Evolutionary conservation across 1,140 invertebrate species (phyloP).

Genomic region (Drosophila santomea): DNA sequence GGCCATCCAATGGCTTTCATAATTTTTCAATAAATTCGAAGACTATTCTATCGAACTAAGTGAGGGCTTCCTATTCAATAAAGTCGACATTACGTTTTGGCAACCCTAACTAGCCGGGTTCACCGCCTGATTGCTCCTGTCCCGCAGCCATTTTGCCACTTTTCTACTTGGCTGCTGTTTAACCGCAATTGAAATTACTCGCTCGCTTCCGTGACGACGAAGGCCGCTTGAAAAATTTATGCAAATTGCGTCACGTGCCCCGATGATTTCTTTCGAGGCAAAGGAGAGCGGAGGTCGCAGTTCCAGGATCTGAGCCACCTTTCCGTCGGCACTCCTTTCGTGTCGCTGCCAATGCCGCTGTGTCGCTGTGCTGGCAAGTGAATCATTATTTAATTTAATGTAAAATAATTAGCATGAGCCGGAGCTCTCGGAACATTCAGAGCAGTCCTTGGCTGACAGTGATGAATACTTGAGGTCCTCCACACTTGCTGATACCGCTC

Average conservation of each 20-base stretch:
- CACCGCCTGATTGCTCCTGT: constrained; percentile 20
- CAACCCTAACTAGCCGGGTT: constrained; percentile 44
- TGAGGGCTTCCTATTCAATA: constrained; percentile 70
- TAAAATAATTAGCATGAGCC: constrained; percentile 83
- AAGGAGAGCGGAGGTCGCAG: background rate
- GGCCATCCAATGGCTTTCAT: constrained; percentile 40
- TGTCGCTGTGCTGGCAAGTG: constrained; percentile 60
- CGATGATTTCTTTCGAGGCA: constrained; percentile 76
- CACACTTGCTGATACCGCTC: constrained; percentile 24
- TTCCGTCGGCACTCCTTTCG: constrained; percentile 50
- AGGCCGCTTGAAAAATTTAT: constrained; percentile 72
- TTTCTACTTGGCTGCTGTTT: constrained; percentile 82
- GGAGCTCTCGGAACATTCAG: background rate
- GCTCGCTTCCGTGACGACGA: constrained; percentile 70
- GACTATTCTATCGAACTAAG: constrained; percentile 50
- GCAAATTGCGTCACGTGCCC: constrained; percentile 84
- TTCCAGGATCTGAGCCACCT: constrained; percentile 34
- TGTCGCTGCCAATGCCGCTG: constrained; percentile 2
- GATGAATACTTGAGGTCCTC: constrained; percentile 58
- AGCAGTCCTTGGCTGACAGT: constrained; percentile 53
- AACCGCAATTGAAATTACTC: constrained; percentile 83
- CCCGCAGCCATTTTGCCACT: constrained; percentile 62
- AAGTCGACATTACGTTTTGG: constrained; percentile 58
- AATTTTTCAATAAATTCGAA: constrained; percentile 77
- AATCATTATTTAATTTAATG: constrained; percentile 85